Evolutionary conservation across 2,888 invertebrate species (phyloP), one percentile per base, ranked within the genome.

Genomic region (Platerodrilus igneus): DNA sequence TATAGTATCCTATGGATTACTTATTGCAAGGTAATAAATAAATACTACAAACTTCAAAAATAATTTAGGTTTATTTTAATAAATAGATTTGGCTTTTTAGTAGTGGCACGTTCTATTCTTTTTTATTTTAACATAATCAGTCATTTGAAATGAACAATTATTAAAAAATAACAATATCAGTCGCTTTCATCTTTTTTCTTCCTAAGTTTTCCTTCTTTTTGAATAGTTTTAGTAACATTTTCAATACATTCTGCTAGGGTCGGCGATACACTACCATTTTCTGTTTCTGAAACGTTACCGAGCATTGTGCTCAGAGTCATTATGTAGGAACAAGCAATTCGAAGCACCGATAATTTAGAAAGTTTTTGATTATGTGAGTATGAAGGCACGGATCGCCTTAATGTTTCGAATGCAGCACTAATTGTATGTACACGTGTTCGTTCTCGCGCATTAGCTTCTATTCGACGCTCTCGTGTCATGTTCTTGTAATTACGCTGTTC

Each of bases 321-420:
- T 47, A 95, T 94, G 70, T 95, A 95, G 44, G 90, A 87, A 66
- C 92, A 91, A 2, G 94, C 93, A 64, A 94, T 91, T 69, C 92
- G 78, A 45, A 95, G 67, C 9, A 95, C 92, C 1, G 93, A 92
- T 33, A 95, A 69, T 62, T 95, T 95, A 1, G 92, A 92, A 14
- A 95, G 76, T 68, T 94, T 93, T 68, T 93, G 93, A 62, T 90
- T 88, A 64, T 91, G 86, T 23, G 92, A 91, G 65, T 92, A 94
- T 0, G 93, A 81, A 2, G 94, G 94, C 25, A 95, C 85, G 1
- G 91, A 76, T 42, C 76, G 73, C 26, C 94, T 75, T 6, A 95
- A 71, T 1, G 87, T 90, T 51, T 95, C 94, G 63, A 94, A 95
- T 0, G 94, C 94, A 0, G 93, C 93, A 59, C 92, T 92, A 51